Evolutionary conservation across 2,888 invertebrate genomes (phyloP).

Genomic region (Agrotis puta): DNA sequence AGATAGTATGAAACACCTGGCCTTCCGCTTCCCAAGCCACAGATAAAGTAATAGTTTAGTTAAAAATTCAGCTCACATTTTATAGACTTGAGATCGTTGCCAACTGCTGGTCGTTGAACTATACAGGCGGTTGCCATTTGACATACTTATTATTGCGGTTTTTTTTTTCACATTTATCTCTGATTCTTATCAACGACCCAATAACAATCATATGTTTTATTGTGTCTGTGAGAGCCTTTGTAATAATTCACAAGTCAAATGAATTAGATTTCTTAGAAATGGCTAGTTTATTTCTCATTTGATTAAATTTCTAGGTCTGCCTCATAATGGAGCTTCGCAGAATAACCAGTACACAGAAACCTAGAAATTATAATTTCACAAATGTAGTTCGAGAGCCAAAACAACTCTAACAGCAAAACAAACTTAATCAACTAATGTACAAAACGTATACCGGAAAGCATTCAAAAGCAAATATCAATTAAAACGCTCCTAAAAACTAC

Average conservation of each 20-base stretch:
- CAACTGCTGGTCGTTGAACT: constrained; percentile 62
- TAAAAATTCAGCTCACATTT: constrained; percentile 65
- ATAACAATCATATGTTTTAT: neutral
- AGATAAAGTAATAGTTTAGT: constrained; percentile 55
- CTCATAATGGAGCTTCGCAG: neutral
- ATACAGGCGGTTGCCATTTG: constrained; percentile 42
- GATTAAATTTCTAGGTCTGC: neutral
- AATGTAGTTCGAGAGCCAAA: neutral
- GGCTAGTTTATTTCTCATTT: neutral
- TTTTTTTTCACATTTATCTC: constrained; percentile 3
- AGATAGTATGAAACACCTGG: constrained; percentile 46
- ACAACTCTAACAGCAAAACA: constrained; percentile 20
- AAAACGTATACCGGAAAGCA: constrained; percentile 37
- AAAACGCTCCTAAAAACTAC: constrained; percentile 67
- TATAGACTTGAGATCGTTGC: constrained; percentile 59
- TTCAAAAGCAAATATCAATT: constrained; percentile 64
- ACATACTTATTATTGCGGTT: constrained; percentile 50
- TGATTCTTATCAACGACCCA: neutral
- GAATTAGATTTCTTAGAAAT: neutral
- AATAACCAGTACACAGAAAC: neutral
- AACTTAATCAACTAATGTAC: constrained; percentile 54
- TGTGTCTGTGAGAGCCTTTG: neutral
- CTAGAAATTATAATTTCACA: neutral
- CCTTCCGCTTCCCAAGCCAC: constrained; percentile 26
- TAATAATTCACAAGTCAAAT: neutral